phyloP scores from a whole-genome alignment of 2,888 invertebrate species.

The Pharmacophagus antenor region DNA sequence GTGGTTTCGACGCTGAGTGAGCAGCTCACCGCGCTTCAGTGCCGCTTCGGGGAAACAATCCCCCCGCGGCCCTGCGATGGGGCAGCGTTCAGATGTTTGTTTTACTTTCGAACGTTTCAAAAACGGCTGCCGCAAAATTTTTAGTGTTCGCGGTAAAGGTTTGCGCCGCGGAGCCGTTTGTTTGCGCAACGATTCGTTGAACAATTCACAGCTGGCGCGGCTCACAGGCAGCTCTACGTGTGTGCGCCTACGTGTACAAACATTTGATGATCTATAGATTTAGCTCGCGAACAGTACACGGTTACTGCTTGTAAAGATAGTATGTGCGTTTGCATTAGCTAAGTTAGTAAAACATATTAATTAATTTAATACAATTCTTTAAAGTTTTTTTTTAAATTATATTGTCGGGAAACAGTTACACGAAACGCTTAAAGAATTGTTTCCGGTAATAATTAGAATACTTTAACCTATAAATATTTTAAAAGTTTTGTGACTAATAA shows the following conservation, averaged over 20 bases:
- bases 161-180: conserved; percentile 57
- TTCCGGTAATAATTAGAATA: too few species aligned
- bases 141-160: conserved; percentile 64
- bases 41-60: conserved; percentile 61
- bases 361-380: background rate
- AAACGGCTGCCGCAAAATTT: conserved; percentile 68
- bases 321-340: background rate
- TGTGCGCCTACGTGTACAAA: conserved; percentile 20
- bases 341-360: background rate
- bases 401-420: too few species aligned
- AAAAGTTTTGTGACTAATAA: too few species aligned
- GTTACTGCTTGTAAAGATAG: background rate
- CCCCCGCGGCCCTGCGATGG: conserved; percentile 65
- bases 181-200: conserved; percentile 65
- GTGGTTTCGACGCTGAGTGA: conserved; percentile 38
- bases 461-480: too few species aligned
- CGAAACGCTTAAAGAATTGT: too few species aligned
- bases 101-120: conserved; percentile 69
- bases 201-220: conserved; percentile 61
- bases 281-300: conserved; percentile 1
- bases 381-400: too few species aligned
- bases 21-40: conserved; percentile 45
- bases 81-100: conserved; percentile 70
- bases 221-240: conserved; percentile 41
- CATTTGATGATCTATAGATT: conserved; percentile 4